Evolutionary conservation across 2,888 invertebrate species (phyloP).

Genomic region (Trichacis sp.): DNA sequence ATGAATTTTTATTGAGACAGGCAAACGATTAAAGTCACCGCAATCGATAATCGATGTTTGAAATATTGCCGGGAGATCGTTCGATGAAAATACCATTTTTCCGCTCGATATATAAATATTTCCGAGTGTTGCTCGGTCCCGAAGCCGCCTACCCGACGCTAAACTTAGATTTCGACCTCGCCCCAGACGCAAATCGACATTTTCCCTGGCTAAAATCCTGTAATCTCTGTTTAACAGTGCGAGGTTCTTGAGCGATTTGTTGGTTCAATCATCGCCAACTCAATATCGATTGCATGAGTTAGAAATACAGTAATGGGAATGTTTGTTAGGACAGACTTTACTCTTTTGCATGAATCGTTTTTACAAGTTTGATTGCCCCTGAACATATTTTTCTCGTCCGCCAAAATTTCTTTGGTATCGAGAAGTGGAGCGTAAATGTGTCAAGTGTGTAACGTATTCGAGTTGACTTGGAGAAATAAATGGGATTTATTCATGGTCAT

Average conservation of each 20-base stretch:
- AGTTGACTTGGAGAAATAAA: background rate
- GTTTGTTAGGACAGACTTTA: too few species aligned
- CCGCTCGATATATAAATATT: conserved; percentile 64
- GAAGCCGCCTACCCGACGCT: conserved; percentile 66
- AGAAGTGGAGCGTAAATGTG: background rate
- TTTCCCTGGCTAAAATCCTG: conserved; percentile 51
- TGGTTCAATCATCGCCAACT: background rate
- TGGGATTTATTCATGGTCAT: background rate
- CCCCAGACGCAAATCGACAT: conserved; percentile 61
- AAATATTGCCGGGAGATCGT: conserved; percentile 29
- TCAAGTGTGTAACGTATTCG: background rate
- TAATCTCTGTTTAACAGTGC: conserved; percentile 16
- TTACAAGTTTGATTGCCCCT: background rate
- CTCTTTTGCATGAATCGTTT: too few species aligned
- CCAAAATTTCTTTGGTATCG: background rate
- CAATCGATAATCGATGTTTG: conserved; percentile 20
- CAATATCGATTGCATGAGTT: too few species aligned
- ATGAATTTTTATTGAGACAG: background rate
- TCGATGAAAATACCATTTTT: conserved; percentile 63
- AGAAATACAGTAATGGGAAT: too few species aligned
- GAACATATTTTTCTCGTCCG: background rate
- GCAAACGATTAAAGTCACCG: background rate
- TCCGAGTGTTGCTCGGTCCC: conserved; percentile 58
- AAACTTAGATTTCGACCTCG: conserved; percentile 66
- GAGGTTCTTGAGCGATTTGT: conserved; percentile 14